Evolutionary conservation across 2,113 vertebrate genomes (phyloP), one percentile per base, ranked within the genome.

Genomic region (Tapirus terrestris): DNA sequence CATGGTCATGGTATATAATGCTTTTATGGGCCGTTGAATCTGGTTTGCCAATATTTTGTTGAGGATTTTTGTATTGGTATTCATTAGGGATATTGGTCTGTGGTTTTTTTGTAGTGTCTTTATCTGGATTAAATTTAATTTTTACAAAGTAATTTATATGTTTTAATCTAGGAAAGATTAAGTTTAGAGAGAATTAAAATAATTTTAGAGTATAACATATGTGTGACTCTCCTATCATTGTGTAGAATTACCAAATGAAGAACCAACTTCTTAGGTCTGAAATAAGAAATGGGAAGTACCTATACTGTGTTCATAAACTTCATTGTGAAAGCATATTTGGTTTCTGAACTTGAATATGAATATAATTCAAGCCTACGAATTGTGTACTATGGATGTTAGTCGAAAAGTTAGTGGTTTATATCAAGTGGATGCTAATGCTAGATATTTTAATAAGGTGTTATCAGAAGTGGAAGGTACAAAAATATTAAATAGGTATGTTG

Each of bases 401-500:
- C 60, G 48, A 92, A 93, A 89, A 12, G 29, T 93, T 75, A 61
- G 89, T 56, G 31, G 23, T 73, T 94, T 91, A 76, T 86, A 77
- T 89, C 33, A 75, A 89, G 61, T 95, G 31, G 14, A 79, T 86
- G 39, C 67, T 94, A 91, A 94, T 94, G 33, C 18, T 81, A 76
- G 77, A n/a, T 89, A 67, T 65, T 91, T 97, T 89, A 75, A 27
- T 79, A 95, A 82, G 60, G 21, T 91, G 36, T 91, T 89, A 79
- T 21, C 4, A 68, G n/a, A 91, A 88, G 45, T 84, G 27, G 72
- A 89, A 84, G 56, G 25, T 68, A 45, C 29, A 76, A 93, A 92
- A 89, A 80, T 70, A 67, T 27, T 81, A n/a, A 36, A 63, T 39
- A 68, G 48, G 58, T 36, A 48, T 94, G 18, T 84, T 51, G 2